These are phyloP conservation scores for Squalus acanthias DNA, from an alignment of 2,797 vertebrate species.

Conservation along the genomic window DNA sequence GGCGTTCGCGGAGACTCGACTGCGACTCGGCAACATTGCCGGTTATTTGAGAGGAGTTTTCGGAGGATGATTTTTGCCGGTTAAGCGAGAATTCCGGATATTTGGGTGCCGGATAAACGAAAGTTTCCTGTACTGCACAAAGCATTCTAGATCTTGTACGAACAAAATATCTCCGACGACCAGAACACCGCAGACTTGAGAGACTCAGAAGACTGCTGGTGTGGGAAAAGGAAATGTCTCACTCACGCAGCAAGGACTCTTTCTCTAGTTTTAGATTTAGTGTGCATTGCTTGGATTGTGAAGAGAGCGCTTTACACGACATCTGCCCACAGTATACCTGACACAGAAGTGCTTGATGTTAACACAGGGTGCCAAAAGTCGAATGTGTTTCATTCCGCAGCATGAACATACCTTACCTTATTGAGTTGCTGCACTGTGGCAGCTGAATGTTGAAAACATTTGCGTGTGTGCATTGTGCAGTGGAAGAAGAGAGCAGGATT, in stretches of 20 bases:
- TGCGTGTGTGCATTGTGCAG: neutral
- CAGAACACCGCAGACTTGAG: neutral
- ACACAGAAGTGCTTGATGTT: neutral
- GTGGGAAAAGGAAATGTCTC: neutral
- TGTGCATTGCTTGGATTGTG: neutral
- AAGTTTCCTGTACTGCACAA: no score
- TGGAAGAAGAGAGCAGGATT: neutral
- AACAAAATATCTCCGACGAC: neutral
- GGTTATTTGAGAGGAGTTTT: no score
- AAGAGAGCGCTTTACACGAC: neutral
- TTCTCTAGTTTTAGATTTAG: neutral
- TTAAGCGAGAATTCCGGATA: no score
- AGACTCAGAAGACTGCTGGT: neutral
- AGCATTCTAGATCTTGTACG: neutral
- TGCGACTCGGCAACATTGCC: no score
- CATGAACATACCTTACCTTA: neutral
- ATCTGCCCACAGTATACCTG: neutral
- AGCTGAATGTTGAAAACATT: neutral
- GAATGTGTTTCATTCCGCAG: neutral
- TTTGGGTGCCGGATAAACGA: no score
- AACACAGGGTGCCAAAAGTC: neutral
- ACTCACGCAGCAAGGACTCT: neutral
- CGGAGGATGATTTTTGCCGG: no score
- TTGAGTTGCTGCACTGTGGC: neutral
- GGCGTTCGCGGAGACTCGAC: no score